These are phyloP conservation scores for Manis javanica DNA, from an alignment of 2,797 vertebrate genomes.

Conservation along the genomic window DNA sequence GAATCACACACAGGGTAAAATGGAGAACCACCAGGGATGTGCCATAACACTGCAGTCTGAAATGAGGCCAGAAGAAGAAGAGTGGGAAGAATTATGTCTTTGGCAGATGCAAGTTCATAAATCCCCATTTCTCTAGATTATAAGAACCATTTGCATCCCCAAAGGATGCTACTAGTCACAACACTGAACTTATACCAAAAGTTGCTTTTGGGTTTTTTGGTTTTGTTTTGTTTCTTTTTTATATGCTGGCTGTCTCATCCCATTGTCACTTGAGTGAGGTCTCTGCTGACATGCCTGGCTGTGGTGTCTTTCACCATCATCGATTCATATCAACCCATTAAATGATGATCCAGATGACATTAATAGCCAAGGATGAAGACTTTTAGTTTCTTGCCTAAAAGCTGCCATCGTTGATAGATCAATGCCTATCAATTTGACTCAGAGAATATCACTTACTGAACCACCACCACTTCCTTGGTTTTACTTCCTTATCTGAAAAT, in stretches of 20 bases:
- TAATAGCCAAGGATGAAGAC: slow-evolving; percentile 42
- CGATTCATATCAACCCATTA: slow-evolving; percentile 20
- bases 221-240: background rate
- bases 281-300: background rate
- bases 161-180: background rate
- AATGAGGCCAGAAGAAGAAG: too few species aligned
- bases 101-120: background rate
- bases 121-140: background rate
- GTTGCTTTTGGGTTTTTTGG: background rate
- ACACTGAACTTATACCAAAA: background rate
- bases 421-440: background rate
- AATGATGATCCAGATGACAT: background rate
- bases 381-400: slow-evolving; percentile 36
- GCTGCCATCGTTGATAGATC: background rate
- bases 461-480: background rate
- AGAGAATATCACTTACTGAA: background rate
- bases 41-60: background rate
- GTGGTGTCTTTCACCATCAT: background rate
- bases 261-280: background rate
- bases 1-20: background rate
- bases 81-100: background rate
- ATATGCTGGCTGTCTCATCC: background rate
- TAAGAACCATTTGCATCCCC: background rate
- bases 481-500: background rate
- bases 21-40: background rate